Evolutionary conservation across 2,797 vertebrate species (phyloP).

Genomic region (Mionectes olivaceus): DNA sequence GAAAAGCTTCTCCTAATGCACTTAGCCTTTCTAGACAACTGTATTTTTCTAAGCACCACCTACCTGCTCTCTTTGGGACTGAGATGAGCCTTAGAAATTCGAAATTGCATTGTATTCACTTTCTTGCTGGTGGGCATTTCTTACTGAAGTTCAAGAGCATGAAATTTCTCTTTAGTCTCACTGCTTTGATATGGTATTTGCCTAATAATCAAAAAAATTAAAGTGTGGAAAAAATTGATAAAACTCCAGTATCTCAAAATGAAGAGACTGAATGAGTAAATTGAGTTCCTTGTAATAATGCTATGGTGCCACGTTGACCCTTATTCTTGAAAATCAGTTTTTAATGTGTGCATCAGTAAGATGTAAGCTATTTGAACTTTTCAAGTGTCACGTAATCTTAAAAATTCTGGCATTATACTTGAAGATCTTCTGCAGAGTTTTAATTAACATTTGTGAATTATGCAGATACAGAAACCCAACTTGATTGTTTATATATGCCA

Average conservation of each 20-base stretch:
- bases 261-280: constrained; percentile 65
- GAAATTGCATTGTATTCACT: constrained; percentile 69
- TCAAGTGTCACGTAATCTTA: background rate
- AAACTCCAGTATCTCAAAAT: constrained; percentile 69
- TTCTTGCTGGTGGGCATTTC: constrained; percentile 76
- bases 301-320: background rate
- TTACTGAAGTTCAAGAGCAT: constrained; percentile 72
- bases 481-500: background rate
- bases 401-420: background rate
- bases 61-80: constrained; percentile 56
- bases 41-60: constrained; percentile 24
- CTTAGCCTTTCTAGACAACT: constrained; percentile 1
- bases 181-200: constrained; percentile 75
- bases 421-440: background rate
- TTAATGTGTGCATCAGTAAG: background rate
- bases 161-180: constrained; percentile 80
- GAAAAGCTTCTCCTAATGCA: constrained; percentile 20
- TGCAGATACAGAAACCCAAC: background rate
- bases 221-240: constrained; percentile 69
- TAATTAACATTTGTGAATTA: background rate
- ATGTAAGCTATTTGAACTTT: background rate
- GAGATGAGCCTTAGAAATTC: constrained; percentile 72
- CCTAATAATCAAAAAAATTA: constrained; percentile 77
- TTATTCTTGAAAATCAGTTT: constrained; percentile 28
- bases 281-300: constrained; percentile 52